phyloP scores from a whole-genome alignment of 1,140 invertebrate genomes.

The Anoplolepis gracilipes region DNA sequence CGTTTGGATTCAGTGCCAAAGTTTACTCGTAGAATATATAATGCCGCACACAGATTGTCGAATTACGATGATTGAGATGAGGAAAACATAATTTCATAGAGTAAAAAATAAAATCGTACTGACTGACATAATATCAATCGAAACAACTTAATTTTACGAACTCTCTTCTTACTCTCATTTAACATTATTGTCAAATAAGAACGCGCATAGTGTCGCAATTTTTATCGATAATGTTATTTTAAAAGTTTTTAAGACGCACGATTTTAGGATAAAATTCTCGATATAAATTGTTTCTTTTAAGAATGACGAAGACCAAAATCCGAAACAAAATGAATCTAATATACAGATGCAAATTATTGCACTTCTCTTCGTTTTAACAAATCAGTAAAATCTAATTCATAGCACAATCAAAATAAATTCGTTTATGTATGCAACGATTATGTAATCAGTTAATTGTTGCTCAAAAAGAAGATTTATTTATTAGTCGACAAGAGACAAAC shows the following conservation, averaged over 20 bases:
- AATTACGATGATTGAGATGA: neutral
- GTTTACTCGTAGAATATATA: constrained; percentile 21
- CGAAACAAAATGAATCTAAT: constrained; percentile 5
- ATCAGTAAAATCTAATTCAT: neutral
- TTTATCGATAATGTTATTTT: neutral
- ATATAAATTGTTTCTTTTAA: neutral
- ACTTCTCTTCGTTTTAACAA: neutral
- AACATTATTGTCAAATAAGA: neutral
- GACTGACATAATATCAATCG: neutral
- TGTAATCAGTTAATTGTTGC: neutral
- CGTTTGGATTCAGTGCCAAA: constrained; percentile 23
- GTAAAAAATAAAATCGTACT: constrained; percentile 16
- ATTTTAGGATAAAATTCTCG: neutral
- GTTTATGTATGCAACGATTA: neutral
- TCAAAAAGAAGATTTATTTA: constrained; percentile 20
- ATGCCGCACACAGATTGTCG: neutral
- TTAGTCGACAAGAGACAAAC: neutral
- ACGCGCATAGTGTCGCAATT: neutral
- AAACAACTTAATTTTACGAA: neutral
- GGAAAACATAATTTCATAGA: neutral
- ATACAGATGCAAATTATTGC: neutral
- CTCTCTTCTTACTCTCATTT: neutral
- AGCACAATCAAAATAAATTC: neutral
- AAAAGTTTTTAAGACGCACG: neutral
- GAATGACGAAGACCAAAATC: constrained; percentile 7